Evolutionary conservation across 2,113 vertebrate species (phyloP).

Genomic region (Gadus chalcogrammus): DNA sequence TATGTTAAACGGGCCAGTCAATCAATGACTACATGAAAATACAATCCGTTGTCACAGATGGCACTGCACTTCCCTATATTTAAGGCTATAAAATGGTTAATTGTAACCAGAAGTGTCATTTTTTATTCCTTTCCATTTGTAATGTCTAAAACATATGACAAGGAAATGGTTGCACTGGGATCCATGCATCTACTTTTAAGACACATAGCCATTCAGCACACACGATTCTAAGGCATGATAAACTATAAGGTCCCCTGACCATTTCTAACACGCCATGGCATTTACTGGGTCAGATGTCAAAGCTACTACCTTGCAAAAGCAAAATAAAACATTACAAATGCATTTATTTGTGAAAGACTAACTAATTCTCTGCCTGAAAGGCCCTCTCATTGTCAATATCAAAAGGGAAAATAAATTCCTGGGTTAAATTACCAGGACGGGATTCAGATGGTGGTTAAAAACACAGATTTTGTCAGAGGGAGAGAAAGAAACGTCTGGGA

Average conservation of each 20-base stretch:
- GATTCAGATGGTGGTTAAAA: conserved; percentile 12
- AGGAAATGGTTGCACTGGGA: too few species aligned
- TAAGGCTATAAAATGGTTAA: too few species aligned
- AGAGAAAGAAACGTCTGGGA: not conserved
- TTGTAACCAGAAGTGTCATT: too few species aligned
- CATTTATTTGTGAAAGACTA: conserved; percentile 4
- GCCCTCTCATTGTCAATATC: conserved; percentile 13
- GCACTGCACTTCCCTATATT: too few species aligned
- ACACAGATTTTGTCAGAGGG: conserved; percentile 1
- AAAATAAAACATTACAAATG: not conserved
- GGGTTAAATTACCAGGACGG: conserved; percentile 12
- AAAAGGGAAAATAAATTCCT: conserved; percentile 23
- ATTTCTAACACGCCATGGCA: not conserved
- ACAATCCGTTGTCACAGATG: too few species aligned
- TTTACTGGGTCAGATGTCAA: not conserved
- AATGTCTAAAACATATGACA: too few species aligned
- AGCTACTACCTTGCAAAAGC: not conserved
- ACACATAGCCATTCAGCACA: too few species aligned
- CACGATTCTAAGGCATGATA: too few species aligned
- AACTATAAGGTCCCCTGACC: not conserved
- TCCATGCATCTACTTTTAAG: too few species aligned
- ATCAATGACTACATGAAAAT: too few species aligned
- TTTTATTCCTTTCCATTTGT: too few species aligned
- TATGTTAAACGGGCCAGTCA: too few species aligned
- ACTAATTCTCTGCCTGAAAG: not conserved